Evolutionary conservation across 2,888 invertebrate genomes (phyloP).

Genomic region (Chrysolina haemoptera): DNA sequence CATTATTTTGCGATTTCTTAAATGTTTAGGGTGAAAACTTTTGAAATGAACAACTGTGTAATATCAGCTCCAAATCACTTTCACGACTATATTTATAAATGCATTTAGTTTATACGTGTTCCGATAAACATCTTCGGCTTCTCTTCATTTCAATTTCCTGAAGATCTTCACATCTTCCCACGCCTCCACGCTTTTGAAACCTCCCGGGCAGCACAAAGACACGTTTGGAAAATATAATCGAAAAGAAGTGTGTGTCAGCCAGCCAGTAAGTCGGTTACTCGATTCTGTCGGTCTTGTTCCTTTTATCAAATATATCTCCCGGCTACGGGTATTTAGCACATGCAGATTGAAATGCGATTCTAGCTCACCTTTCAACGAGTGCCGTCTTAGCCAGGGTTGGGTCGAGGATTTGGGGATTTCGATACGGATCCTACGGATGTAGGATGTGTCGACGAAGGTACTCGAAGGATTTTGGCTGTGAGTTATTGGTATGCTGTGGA

Average conservation of each 20-base stretch:
- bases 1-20: too few relatives aligned
- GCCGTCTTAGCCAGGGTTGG: constrained; percentile 23
- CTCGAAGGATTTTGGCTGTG: too few relatives aligned
- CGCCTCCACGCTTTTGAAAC: constrained; percentile 30
- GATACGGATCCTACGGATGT: too few relatives aligned
- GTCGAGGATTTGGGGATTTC: background rate
- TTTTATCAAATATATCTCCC: constrained; percentile 31
- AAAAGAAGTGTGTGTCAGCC: constrained; percentile 35
- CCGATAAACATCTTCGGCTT: constrained; percentile 25
- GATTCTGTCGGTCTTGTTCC: constrained; percentile 34
- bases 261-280: constrained; percentile 35
- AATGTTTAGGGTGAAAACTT: too few relatives aligned
- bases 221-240: constrained; percentile 35
- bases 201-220: constrained; percentile 34
- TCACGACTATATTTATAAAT: background rate
- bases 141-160: constrained; percentile 35
- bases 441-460: too few relatives aligned
- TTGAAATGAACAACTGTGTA: too few relatives aligned
- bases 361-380: constrained; percentile 44
- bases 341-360: constrained; percentile 50
- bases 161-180: constrained; percentile 29
- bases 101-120: constrained; percentile 21
- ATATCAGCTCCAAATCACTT: background rate
- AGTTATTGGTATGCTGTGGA: too few relatives aligned
- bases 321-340: constrained; percentile 41